Conservation (phyloP, 2,113 vertebrate genomes). For the Gambusia holbrooki region DNA sequence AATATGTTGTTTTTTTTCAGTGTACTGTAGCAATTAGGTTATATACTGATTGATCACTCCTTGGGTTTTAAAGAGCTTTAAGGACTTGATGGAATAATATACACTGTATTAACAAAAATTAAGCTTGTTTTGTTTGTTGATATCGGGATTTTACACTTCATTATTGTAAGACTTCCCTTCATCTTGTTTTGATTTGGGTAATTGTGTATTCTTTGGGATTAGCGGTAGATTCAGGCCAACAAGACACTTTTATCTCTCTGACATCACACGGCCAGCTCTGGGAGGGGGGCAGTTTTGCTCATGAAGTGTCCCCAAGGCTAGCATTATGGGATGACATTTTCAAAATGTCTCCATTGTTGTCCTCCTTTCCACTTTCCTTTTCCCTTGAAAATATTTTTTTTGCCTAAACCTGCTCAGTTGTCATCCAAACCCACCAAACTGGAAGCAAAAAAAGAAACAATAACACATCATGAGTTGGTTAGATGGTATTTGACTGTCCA, state of each 20-base stretch:
- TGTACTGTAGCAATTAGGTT: not conserved
- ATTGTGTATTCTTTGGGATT: slow-evolving; percentile 44
- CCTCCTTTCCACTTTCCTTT: slow-evolving; percentile 11
- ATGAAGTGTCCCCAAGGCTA: slow-evolving; percentile 53
- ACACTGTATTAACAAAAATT: not conserved
- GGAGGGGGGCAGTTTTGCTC: slow-evolving; percentile 66
- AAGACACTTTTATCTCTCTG: slow-evolving; percentile 62
- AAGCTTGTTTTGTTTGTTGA: no score
- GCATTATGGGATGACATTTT: slow-evolving; percentile 64
- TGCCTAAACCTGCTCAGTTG: not conserved
- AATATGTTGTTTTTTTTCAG: no score
- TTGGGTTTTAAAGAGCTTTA: not conserved
- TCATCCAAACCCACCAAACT: slow-evolving; percentile 27
- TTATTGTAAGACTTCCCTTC: not conserved
- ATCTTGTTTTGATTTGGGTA: slow-evolving; percentile 17
- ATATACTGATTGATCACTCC: not conserved
- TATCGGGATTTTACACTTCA: not conserved
- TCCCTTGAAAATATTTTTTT: slow-evolving; percentile 13
- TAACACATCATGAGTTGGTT: slow-evolving; percentile 45
- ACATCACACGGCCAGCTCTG: slow-evolving; percentile 57
- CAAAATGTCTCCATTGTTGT: slow-evolving; percentile 46
- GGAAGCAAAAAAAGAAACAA: slow-evolving; percentile 33
- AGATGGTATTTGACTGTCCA: slow-evolving; percentile 47
- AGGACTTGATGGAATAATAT: not conserved
- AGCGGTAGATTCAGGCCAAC: slow-evolving; percentile 33